Conservation (phyloP, 2,888 invertebrate genomes). For the Lomographa bimaculata region DNA sequence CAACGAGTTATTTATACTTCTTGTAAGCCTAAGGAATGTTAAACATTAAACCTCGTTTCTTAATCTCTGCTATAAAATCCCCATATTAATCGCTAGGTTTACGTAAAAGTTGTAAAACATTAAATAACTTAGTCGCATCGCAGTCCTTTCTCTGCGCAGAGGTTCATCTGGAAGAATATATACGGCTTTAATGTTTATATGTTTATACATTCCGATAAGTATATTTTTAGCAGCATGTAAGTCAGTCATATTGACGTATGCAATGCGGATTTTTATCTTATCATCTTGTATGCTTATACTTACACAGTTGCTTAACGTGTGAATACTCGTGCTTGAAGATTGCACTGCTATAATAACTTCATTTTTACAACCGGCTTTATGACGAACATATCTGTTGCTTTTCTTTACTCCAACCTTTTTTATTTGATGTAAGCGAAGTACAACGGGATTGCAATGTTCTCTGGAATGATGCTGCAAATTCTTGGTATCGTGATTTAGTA, state of each 20-base stretch:
- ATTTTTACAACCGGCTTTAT: conserved; percentile 54
- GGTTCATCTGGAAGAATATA: conserved; percentile 7
- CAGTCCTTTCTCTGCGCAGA: conserved; percentile 4
- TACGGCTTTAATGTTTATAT: conserved; percentile 10
- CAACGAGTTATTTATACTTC: not conserved
- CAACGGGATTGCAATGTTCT: conserved; percentile 37
- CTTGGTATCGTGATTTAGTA: conserved; percentile 21
- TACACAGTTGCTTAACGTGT: conserved; percentile 28
- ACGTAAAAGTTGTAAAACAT: conserved; percentile 35
- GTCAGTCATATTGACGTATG: conserved; percentile 28
- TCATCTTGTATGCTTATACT: conserved; percentile 32
- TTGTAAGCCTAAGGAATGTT: conserved; percentile 1
- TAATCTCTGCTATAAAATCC: conserved; percentile 6
- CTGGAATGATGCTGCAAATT: conserved; percentile 33
- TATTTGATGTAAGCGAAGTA: conserved; percentile 39
- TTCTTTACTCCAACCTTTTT: conserved; percentile 34
- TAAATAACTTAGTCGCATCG: conserved; percentile 20
- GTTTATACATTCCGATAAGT: conserved; percentile 31
- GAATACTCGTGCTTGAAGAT: conserved; percentile 25
- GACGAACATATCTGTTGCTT: conserved; percentile 26
- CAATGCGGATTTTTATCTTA: conserved; percentile 53
- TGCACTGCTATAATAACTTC: conserved; percentile 45
- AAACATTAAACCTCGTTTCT: conserved; percentile 8
- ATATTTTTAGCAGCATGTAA: conserved; percentile 40
- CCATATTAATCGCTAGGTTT: conserved; percentile 15